Evolutionary conservation across 2,797 vertebrate species (phyloP), one percentile per base, ranked within the genome.

Genomic region (Malurus leucopterus): DNA sequence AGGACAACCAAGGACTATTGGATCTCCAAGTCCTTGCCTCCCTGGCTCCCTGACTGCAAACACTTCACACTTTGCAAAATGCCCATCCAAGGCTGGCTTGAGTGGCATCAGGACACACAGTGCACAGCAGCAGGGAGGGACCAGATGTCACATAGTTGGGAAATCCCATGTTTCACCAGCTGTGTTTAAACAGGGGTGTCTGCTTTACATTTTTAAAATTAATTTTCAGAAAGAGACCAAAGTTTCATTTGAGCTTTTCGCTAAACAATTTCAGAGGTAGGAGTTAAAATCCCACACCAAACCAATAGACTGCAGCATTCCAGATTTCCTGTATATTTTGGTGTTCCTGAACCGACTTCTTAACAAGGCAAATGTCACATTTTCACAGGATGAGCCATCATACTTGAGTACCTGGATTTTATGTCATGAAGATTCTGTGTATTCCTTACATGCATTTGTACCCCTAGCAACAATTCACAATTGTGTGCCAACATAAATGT

Each of bases 51-150:
- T 9, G 30, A 10, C 1, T 41, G 34, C 3, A 27, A 84, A 57
- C 51, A 9, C 30, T n/a, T 43, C 23, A 16, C 36, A 5, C 17
- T 23, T 51, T 0, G 0, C 18, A 41, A 43, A 51, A n/a, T 0
- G 17, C 36, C 59, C 67, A 20, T 44, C 21, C 40, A 23, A 43
- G 85, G 41, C 54, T 30, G 50, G 41, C 16, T 19, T 13, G 46
- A 11, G 6, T 3, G 51, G 46, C 30, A 4, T 15, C 43, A 54
- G 54, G 65, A 70, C 46, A 47, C 21, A 13, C 12, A 6, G 53
- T 8, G 43, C 72, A 61, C 49, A 77, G 73, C 76, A 71, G 69
- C 36, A 87, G 59, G 22, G 55, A 78, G 3, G 8, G 57, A 53
- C 46, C 63, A 84, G 44, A 50, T 43, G 44, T 29, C 69, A 47